These are phyloP conservation scores for Taenioides sp. DNA, from an alignment of 2,797 vertebrate genomes.

Conservation along the genomic window DNA sequence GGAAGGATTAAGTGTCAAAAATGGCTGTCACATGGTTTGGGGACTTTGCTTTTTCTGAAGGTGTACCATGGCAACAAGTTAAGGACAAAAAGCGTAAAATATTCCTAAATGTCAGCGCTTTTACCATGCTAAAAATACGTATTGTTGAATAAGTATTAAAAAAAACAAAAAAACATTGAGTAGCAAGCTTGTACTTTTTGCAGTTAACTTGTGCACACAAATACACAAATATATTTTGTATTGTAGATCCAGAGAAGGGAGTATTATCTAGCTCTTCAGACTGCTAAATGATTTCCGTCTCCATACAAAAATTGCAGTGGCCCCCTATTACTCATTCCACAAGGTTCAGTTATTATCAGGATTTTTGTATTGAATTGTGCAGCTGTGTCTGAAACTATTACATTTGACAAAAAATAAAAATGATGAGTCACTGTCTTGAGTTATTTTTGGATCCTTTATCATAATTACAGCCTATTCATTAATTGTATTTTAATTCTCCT, in stretches of 20 bases:
- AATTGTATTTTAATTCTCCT: not conserved
- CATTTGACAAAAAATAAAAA: not conserved
- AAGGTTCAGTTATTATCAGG: not conserved
- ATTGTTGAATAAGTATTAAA: not conserved
- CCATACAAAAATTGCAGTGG: not conserved
- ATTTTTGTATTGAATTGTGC: not conserved
- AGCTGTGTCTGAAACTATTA: not conserved
- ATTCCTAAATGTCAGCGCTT: constrained; percentile 6
- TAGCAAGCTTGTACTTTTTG: not conserved
- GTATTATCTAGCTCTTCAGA: not conserved
- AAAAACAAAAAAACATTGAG: not conserved
- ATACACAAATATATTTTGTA: not conserved
- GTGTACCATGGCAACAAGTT: not conserved
- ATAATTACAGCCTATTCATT: not conserved
- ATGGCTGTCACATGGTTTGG: constrained; percentile 9
- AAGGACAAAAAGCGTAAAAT: constrained; percentile 1
- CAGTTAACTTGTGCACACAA: not conserved
- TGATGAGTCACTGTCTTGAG: not conserved
- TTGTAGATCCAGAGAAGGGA: not conserved
- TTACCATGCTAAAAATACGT: not conserved
- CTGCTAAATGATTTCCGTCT: not conserved
- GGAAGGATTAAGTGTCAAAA: constrained; percentile 33
- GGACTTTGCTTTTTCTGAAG: not conserved
- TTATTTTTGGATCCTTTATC: not conserved
- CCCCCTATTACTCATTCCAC: not conserved